Evolutionary conservation across 1,140 invertebrate genomes (phyloP), one percentile per base, ranked within the genome.

Genomic region (Laodelphax striatellus): DNA sequence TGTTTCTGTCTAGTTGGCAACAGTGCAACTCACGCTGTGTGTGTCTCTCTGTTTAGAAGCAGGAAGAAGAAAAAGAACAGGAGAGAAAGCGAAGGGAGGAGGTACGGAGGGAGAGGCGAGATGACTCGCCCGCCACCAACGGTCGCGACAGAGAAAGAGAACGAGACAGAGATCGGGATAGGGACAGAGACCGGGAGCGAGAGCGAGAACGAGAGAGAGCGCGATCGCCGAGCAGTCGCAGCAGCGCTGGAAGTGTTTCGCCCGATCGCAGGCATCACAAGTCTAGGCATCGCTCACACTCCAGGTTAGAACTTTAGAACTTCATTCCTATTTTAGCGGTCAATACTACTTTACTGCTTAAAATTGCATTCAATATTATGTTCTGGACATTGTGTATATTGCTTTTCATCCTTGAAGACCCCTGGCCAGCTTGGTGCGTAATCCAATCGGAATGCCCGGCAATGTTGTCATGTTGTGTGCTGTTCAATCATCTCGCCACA

Each of bases 11-110:
- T 17, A 9, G 46, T 50, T 19, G 5, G 46, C 46, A 50, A 8
- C 16, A 6, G 46, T 50, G 16, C 16, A 13, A 21, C 9, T 43
- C 16, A 38, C 34, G 34, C 34, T 6, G 6, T 28, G 38, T 55
- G 31, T 67, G 52, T 77, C 34, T 38, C 34, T 38, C 34, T 76
- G 78, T 80, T 65, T 77, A 82, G 80, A 83, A 83, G 76, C 80
- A 83, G 76, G 82, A 84, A 60, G 66, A 69, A 61, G 68, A 69
- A 57, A 68, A 68, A 72, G 68, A 70, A 57, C 65, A 70, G 2
- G 73, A 76, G 56, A 61, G 72, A 22, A 71, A 72, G 50, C 64
- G 69, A 31, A 66, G 72, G 38, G 62, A 70, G 44, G 65, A 68
- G 42, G 65, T 67, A 42, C 68, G 70, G 55, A 64, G 68, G 43